Conservation (phyloP, 2,888 invertebrate genomes). For the Alloplasta piceator region DNA sequence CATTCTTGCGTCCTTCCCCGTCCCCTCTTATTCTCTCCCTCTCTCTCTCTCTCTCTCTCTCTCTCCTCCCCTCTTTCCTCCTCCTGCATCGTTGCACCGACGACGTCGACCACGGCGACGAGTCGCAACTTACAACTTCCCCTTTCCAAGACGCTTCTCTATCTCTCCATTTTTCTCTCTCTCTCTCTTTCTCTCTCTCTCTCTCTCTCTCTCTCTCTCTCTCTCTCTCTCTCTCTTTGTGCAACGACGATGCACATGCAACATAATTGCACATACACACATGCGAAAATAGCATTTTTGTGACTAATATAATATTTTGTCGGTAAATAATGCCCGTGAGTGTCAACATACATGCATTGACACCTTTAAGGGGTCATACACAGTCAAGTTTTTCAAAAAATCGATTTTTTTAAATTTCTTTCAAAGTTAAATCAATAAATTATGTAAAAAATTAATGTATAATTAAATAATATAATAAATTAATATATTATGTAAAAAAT, state of each 20-base stretch:
- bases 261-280: conserved; percentile 51
- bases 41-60: conserved; percentile 53
- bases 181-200: conserved; percentile 31
- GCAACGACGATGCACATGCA: conserved; percentile 48
- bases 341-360: conserved; percentile 12
- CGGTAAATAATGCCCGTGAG: conserved; percentile 28
- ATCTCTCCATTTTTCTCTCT: neutral
- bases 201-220: conserved; percentile 24
- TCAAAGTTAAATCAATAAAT: no score
- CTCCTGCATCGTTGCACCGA: conserved; percentile 60
- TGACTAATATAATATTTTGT: conserved; percentile 9
- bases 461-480: no score
- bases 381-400: no score
- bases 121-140: conserved; percentile 75
- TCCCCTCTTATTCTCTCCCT: conserved; percentile 61
- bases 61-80: conserved; percentile 48
- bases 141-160: conserved; percentile 76
- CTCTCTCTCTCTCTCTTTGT: conserved; percentile 52
- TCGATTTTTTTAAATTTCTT: no score
- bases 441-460: no score
- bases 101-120: conserved; percentile 68
- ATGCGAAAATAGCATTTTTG: conserved; percentile 1
- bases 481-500: no score
- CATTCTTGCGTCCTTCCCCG: conserved; percentile 76
- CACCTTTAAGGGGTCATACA: neutral